Evolutionary conservation across 2,113 vertebrate genomes (phyloP), one percentile per base, ranked within the genome.

Genomic region (Clarias batrachus): DNA sequence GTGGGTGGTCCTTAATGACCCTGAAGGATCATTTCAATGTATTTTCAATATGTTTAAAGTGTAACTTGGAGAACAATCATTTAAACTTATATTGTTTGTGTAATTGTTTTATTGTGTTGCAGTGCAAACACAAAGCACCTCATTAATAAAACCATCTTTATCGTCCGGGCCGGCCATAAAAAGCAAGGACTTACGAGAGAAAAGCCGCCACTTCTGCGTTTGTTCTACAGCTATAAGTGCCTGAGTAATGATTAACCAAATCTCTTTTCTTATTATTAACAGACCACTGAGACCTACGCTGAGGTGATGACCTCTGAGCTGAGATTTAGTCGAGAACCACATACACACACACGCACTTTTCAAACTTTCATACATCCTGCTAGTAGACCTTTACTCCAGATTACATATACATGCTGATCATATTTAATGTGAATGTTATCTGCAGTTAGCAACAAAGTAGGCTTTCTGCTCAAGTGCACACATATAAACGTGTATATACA

Each of bases 251-350:
- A 83, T 83, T 83, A 56, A 83, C 4, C 81, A 83, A 30, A 54
- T 54, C 48, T 65, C 30, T 48, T 54, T 48, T 1, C n/a, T 66
- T 4, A 82, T n/a, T 48, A 48, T 48, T 48, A 84, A 59, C 66
- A 23, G 73, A 71, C 30, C 52, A 71, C n/a, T 23, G 13, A 57
- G 12, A 13, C 57, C 23, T 13, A 62, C 19, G 6, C 10, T 8
- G 48, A 48, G 12, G 23, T 33, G 25, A 85, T 63, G 62, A 77
- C 57, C 83, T 77, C 83, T 54, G 48, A 85, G 59, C 73, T n/a
- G 30, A 62, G 71, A 14, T 74, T 37, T 21, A 73, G 1, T 37
- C 23, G 14, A 59, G 27, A 65, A 65, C 56, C 54, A 19, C 27
- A 13, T 2, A 13, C 57, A 13, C 57, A 13, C 17, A 68, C 27